phyloP scores from a whole-genome alignment of 2,113 vertebrate genomes.

The Rhabdomys dilectus region DNA sequence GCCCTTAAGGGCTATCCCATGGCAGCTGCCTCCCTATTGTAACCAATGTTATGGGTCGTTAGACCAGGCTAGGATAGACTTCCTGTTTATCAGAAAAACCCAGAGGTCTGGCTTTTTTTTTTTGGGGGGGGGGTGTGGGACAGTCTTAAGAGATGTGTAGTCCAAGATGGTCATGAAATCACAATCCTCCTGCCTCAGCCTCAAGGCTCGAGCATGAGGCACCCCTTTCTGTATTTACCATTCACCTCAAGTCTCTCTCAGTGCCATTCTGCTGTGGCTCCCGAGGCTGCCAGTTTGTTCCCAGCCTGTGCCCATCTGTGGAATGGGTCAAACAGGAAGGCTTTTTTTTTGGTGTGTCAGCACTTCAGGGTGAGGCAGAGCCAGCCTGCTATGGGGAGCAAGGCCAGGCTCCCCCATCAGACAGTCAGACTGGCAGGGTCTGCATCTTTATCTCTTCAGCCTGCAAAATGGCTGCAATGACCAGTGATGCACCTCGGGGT shows the following conservation, averaged over 20 bases:
- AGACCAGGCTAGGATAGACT: neutral
- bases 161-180: neutral
- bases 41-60: neutral
- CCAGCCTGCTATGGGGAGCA: neutral
- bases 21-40: neutral
- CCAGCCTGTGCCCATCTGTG: neutral
- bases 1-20: accelerated
- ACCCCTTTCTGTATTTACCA: too few relatives aligned
- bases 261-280: neutral
- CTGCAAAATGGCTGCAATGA: neutral
- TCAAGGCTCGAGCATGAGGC: neutral
- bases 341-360: neutral
- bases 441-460: neutral
- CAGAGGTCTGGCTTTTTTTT: neutral
- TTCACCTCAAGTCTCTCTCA: neutral
- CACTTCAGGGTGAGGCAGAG: neutral
- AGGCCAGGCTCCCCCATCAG: neutral
- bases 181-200: neutral
- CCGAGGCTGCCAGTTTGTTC: neutral
- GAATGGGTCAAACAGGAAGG: neutral
- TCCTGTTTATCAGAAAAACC: neutral
- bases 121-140: neutral
- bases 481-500: accelerated
- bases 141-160: neutral
- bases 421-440: accelerated